Evolutionary conservation across 2,888 invertebrate genomes (phyloP), one percentile per base, ranked within the genome.

Genomic region (Yponomeuta evonymella): DNA sequence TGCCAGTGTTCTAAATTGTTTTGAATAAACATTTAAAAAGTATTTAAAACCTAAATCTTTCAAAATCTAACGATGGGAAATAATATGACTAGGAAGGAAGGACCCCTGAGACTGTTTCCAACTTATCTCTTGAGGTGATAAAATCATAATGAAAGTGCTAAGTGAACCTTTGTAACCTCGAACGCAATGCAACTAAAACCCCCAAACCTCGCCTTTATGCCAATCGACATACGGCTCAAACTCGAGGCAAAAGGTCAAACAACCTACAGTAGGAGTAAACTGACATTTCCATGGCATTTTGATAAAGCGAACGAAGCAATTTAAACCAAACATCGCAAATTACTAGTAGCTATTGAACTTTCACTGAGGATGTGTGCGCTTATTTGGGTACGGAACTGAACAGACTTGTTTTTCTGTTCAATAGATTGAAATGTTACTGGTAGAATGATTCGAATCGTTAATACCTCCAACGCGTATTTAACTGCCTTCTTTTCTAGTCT

Each of bases 241-340:
- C 3, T 15, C 51, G 51, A 6, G 4, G 12, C 15, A 15, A 58
- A 58, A 58, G 51, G 51, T 58, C 51, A 58, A 15, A 58, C 15
- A 12, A 15, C 12, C 51, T 5, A 58, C 51, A 58, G 51, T 58
- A 58, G 51, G 51, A 58, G 51, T 15, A 58, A 58, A 58, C 77
- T 81, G 80, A 77, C 81, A 81, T 81, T 83, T 79, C 65, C 70
- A 62, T 72, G 72, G 65, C 72, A 72, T 72, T 58, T 72, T 72
- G 68, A 72, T 69, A 72, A 36, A 66, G 33, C 63, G 68, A 68
- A n/a, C 70, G 63, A 72, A 69, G 76, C 76, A 79, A 79, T 81
- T 81, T 67, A 76, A 77, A 79, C 77, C 79, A 79, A 79, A 79
- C 78, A 79, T 78, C 76, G 78, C 80, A 80, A 85, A 85, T 83